Evolutionary conservation across 1,140 invertebrate genomes (phyloP).

Genomic region (Neodiprion virginianus): DNA sequence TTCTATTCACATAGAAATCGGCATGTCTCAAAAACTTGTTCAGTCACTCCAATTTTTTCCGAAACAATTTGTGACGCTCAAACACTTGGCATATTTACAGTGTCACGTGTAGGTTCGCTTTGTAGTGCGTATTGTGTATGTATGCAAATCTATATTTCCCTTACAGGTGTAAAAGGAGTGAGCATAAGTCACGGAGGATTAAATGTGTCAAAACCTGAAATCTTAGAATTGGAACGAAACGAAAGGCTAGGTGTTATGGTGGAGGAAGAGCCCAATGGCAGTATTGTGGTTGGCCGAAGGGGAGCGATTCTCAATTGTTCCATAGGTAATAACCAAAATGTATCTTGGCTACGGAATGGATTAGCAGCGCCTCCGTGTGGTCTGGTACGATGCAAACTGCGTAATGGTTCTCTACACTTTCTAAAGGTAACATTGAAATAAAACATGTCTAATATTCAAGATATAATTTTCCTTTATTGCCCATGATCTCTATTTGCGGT

Average conservation of each 20-base stretch:
- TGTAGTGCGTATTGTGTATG: background rate
- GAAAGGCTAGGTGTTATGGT: constrained; percentile 39
- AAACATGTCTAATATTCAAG: background rate
- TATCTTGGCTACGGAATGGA: constrained; percentile 55
- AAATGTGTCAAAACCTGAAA: constrained; percentile 41
- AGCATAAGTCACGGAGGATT: constrained; percentile 44
- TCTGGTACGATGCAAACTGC: constrained; percentile 42
- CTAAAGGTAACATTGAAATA: constrained; percentile 44
- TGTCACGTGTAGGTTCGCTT: background rate
- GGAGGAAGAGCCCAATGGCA: constrained; percentile 49
- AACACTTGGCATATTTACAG: background rate
- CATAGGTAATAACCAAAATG: constrained; percentile 39
- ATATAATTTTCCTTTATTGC: background rate
- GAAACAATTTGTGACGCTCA: background rate
- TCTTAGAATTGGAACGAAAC: constrained; percentile 28
- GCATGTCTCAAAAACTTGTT: background rate
- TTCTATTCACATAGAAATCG: no score
- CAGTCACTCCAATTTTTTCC: background rate
- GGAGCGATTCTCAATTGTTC: constrained; percentile 50
- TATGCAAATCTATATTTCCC: background rate
- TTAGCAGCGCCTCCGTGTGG: constrained; percentile 47
- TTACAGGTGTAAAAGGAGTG: constrained; percentile 50
- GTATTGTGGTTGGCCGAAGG: constrained; percentile 51
- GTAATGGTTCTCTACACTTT: constrained; percentile 53
- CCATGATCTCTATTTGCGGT: no score